phyloP scores from a whole-genome alignment of 2,888 invertebrate genomes.

The Himalopsyche kuldschensis region DNA sequence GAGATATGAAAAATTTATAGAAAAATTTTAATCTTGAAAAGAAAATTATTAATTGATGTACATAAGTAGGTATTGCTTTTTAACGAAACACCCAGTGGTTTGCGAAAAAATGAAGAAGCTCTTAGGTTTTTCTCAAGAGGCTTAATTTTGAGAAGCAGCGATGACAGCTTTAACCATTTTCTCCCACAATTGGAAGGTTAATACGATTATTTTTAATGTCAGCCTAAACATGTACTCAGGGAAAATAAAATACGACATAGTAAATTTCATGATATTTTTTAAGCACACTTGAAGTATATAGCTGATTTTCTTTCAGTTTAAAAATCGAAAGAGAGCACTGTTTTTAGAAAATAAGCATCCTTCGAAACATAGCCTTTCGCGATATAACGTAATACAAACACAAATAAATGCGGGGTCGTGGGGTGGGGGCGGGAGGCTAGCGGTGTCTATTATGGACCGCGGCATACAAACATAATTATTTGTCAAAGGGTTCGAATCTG shows the following conservation, averaged over 20 bases:
- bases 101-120: neutral
- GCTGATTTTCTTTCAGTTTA: neutral
- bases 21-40: too few relatives aligned
- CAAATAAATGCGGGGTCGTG: constrained; percentile 7
- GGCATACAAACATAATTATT: constrained; percentile 8
- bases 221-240: neutral
- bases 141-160: constrained; percentile 39
- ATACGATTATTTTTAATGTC: constrained; percentile 36
- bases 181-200: constrained; percentile 25
- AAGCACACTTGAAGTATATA: neutral
- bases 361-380: neutral
- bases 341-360: neutral
- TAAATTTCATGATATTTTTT: neutral
- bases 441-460: neutral
- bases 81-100: neutral
- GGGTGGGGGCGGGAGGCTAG: neutral
- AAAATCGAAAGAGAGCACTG: too few relatives aligned
- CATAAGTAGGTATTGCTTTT: neutral
- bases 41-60: neutral
- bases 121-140: constrained; percentile 24
- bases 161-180: neutral
- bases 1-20: too few relatives aligned
- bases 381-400: neutral
- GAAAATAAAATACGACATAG: neutral
- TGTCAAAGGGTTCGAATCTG: constrained; percentile 20